phyloP scores from a whole-genome alignment of 2,113 vertebrate genomes.

The Hyla sarda region DNA sequence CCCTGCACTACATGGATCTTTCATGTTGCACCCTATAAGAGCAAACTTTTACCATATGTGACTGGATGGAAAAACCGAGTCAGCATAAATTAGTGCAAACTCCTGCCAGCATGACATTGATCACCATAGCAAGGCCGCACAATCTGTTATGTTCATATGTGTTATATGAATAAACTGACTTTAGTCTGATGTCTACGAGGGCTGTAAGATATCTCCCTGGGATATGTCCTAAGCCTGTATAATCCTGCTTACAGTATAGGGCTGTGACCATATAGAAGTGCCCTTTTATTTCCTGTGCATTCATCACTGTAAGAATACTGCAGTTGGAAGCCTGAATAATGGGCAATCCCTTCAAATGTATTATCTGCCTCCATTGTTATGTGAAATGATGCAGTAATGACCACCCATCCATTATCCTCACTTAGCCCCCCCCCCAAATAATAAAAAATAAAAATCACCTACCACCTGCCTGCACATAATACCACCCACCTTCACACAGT shows the following conservation, averaged over 20 bases:
- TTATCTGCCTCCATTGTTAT: background rate
- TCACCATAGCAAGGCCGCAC: background rate
- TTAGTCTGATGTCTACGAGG: no score
- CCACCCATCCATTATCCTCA: background rate
- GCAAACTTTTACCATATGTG: background rate
- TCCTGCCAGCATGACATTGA: background rate
- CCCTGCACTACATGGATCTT: background rate
- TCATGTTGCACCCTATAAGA: background rate
- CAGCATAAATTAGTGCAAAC: no score
- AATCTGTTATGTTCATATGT: background rate
- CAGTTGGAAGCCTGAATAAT: background rate
- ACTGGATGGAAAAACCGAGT: background rate
- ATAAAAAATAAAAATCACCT: no score
- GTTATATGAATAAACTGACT: background rate
- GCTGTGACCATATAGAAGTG: background rate
- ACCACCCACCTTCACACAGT: background rate
- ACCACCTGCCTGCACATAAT: background rate
- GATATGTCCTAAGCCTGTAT: no score
- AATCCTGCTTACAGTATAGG: background rate
- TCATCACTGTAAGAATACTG: background rate
- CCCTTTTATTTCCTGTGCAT: background rate
- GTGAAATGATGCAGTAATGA: background rate
- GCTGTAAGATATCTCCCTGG: no score
- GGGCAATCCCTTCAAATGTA: background rate
- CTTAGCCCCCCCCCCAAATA: background rate